A percentile compares a stretch with the other conserved stretches of the same genome.
Conservation (phyloP, 2,797 vertebrate genomes). For the Urocyon cinereoargenteus region DNA sequence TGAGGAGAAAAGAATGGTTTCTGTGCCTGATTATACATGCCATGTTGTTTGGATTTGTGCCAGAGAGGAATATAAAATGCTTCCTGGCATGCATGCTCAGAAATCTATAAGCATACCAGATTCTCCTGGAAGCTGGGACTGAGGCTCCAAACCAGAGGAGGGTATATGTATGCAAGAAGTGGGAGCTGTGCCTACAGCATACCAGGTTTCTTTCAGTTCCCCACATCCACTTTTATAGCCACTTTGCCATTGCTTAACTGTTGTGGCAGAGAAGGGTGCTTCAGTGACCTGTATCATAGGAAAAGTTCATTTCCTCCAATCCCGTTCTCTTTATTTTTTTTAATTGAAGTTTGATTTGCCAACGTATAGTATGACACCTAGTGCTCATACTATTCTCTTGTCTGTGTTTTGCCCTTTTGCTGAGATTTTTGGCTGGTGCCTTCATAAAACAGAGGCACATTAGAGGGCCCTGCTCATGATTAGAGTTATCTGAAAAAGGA, state of each 20-base stretch:
- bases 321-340: not conserved
- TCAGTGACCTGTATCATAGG: not conserved
- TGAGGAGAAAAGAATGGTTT: conserved; percentile 14
- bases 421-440: not conserved
- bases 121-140: not conserved
- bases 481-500: conserved; percentile 30
- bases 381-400: not conserved
- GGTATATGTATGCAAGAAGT: not conserved
- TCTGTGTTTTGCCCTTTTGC: not conserved
- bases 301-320: not conserved
- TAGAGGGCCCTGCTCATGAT: not conserved
- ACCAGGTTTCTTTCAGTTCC: not conserved
- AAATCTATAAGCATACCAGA: not conserved
- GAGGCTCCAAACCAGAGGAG: not conserved
- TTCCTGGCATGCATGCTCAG: not conserved
- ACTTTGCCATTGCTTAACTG: not conserved
- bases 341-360: too few species aligned
- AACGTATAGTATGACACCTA: too few species aligned
- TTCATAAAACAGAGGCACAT: not conserved
- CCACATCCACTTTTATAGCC: not conserved
- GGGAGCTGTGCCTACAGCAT: not conserved
- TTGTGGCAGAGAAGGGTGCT: conserved; percentile 15
- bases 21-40: not conserved
- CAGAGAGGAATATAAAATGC: not conserved
- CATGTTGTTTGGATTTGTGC: not conserved